These are phyloP conservation scores for Camponotus fellah DNA, from an alignment of 2,888 invertebrate genomes.

Conservation along the genomic window DNA sequence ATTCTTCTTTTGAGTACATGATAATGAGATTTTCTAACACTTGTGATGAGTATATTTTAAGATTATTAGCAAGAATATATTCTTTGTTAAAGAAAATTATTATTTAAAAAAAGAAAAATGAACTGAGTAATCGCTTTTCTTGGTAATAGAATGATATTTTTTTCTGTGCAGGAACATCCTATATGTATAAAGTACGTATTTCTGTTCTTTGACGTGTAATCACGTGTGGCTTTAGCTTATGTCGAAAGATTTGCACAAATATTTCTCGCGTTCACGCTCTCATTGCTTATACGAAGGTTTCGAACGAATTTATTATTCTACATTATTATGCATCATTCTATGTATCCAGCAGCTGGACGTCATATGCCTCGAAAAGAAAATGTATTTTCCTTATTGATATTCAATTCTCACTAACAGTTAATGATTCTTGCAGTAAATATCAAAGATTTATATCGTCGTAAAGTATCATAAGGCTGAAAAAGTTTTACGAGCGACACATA, in stretches of 20 bases:
- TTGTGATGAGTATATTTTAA: no score
- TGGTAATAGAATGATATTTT: no score
- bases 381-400: constrained; percentile 16
- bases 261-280: constrained; percentile 84
- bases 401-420: neutral
- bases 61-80: no score
- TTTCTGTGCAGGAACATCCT: neutral
- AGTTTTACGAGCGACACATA: neutral
- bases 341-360: neutral
- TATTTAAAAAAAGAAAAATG: no score
- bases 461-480: neutral
- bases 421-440: neutral
- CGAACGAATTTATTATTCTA: constrained; percentile 55
- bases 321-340: constrained; percentile 19
- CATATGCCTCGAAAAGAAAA: no score
- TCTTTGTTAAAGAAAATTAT: no score
- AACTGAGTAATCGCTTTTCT: no score
- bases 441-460: neutral
- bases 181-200: neutral
- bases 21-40: no score
- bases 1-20: no score
- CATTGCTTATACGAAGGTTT: constrained; percentile 82
- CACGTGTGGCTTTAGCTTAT: constrained; percentile 55
- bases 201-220: constrained; percentile 36
- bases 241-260: constrained; percentile 74